Evolutionary conservation across 2,797 vertebrate species (phyloP), one percentile per base, ranked within the genome.

Genomic region (Amazonetta brasiliensis): DNA sequence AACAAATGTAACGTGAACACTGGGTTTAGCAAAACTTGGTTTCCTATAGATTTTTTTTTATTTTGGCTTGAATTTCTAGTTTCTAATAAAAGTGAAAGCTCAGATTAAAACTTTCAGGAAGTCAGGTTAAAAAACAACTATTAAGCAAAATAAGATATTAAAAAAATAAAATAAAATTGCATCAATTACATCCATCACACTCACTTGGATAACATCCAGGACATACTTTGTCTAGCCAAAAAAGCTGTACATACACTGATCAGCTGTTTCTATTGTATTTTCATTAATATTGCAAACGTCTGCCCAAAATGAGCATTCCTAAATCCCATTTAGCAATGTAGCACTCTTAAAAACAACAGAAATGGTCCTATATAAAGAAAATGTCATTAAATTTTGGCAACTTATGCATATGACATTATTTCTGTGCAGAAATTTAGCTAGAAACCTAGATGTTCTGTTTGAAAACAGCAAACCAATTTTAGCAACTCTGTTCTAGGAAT

Each of bases 391-490:
- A 87, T 83, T 82, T 92, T 94, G 85, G 74, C 74, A 90, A 6
- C 26, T 46, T 76, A 78, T 76, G 92, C 39, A 81, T 41, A 72
- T 41, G 5, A 88, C 25, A 56, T 56, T 26, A 82, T 92, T 80
- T 94, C 37, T 50, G 7, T 87, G 44, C 67, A 90, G 72, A 82
- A 83, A 67, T 67, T 74, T 58, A 80, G 14, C 69, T 77, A 78
- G 56, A 78, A 88, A 46, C 35, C 31, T 86, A 26, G 52, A 71
- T n/a, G 8, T 43, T 86, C 28, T 15, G 17, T 87, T 72, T 91
- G 74, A 83, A 94, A 94, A 87, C 60, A 87, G 56, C 92, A 91
- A 87, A 55, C 16, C 19, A 69, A 19, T 76, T 91, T 87, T 67
- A 89, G 56, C 63, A 31, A 9, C 33, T 48, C 21, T 33, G 20